Conservation (phyloP, 2,797 vertebrate genomes). For the Parotocinclus haroldoi region DNA sequence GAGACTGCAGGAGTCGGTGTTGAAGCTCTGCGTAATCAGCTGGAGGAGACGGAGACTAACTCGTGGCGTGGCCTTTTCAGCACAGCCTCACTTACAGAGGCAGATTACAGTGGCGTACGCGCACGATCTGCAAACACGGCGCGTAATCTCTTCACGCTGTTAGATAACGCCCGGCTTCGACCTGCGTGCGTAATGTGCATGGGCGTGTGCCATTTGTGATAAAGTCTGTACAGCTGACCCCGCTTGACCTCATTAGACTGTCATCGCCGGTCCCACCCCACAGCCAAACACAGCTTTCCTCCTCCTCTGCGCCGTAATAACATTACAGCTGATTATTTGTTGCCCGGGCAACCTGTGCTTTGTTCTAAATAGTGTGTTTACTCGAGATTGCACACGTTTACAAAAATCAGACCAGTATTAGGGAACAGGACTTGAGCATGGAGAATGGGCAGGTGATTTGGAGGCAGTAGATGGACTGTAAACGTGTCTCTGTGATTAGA, state of each 20-base stretch:
- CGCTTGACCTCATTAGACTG: slow-evolving; percentile 45
- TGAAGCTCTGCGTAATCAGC: slow-evolving; percentile 26
- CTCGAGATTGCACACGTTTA: not conserved
- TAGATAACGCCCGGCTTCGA: not conserved
- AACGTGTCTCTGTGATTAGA: too few species aligned
- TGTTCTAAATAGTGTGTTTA: slow-evolving; percentile 1
- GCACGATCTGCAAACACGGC: not conserved
- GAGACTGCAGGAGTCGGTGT: slow-evolving; percentile 26
- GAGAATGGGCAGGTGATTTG: too few species aligned
- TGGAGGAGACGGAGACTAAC: not conserved
- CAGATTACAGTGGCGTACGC: slow-evolving; percentile 10
- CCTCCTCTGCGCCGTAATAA: slow-evolving; percentile 36
- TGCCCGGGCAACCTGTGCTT: slow-evolving; percentile 43
- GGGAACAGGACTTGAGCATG: too few species aligned
- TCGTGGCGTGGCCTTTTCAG: slow-evolving; percentile 11
- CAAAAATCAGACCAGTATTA: not conserved
- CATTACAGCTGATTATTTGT: slow-evolving; percentile 31
- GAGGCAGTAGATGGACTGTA: too few species aligned
- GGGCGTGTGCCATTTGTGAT: slow-evolving; percentile 6
- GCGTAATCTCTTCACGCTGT: slow-evolving; percentile 7
- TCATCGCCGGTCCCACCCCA: slow-evolving; percentile 34
- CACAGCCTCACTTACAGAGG: slow-evolving; percentile 3
- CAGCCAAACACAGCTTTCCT: slow-evolving; percentile 39
- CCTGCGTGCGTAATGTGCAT: slow-evolving; percentile 2
- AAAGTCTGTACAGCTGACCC: slow-evolving; percentile 14